A percentile compares a stretch with the other conserved stretches of the same genome.
phyloP scores from a whole-genome alignment of 2,888 invertebrate species.

The Asteroscopus sphinx region DNA sequence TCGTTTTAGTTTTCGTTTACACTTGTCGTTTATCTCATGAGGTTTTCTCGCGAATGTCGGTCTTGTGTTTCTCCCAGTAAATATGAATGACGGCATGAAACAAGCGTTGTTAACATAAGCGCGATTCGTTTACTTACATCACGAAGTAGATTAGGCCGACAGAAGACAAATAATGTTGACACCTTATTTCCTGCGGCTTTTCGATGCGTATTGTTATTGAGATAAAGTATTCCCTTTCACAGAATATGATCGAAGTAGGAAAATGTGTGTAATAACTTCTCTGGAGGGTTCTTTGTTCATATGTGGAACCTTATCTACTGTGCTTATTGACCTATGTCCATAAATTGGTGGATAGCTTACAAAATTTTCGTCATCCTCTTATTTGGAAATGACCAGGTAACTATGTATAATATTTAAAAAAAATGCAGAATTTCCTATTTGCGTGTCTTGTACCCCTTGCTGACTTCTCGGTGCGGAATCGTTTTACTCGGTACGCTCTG shows the following conservation, averaged over 20 bases:
- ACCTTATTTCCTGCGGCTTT: slow-evolving; percentile 80
- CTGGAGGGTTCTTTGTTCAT: background rate
- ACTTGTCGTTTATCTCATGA: slow-evolving; percentile 74
- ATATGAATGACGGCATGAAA: slow-evolving; percentile 71
- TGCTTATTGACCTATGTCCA: too few relatives aligned
- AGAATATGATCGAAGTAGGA: background rate
- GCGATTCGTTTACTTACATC: slow-evolving; percentile 73
- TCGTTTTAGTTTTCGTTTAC: slow-evolving; percentile 66
- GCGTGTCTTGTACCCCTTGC: too few relatives aligned
- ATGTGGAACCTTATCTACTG: too few relatives aligned
- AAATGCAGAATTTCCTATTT: too few relatives aligned
- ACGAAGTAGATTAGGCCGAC: slow-evolving; percentile 79
- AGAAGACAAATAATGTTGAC: slow-evolving; percentile 81
- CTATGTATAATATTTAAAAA: too few relatives aligned
- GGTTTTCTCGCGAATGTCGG: slow-evolving; percentile 74
- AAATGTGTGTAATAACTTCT: slow-evolving; percentile 1
- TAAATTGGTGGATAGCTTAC: too few relatives aligned
- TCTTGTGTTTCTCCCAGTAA: slow-evolving; percentile 65
- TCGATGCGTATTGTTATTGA: slow-evolving; percentile 40
- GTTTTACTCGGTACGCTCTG: too few relatives aligned
- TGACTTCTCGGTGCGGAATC: too few relatives aligned
- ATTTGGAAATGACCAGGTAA: too few relatives aligned
- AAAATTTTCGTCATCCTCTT: too few relatives aligned
- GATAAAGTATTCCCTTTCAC: slow-evolving; percentile 21
- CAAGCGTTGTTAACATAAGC: slow-evolving; percentile 75